Evolutionary conservation across 2,888 invertebrate genomes (phyloP).

Genomic region (Apotomis betuletana): DNA sequence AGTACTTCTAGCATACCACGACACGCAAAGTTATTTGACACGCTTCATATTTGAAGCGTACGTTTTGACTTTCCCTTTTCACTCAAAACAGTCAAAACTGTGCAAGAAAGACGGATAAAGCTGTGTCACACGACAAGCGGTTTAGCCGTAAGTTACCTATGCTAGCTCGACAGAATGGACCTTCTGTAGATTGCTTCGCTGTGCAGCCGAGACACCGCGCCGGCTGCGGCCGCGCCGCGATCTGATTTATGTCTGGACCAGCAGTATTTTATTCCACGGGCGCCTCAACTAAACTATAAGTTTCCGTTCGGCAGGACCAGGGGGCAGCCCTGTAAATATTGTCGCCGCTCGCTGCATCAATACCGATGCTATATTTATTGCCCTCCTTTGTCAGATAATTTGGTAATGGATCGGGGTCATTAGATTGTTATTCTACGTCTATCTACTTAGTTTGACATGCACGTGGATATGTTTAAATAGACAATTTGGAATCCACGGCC

Average conservation of each 20-base stretch:
- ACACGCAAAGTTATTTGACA: too few relatives aligned
- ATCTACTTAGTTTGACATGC: slow-evolving; percentile 41
- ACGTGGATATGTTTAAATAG: neutral
- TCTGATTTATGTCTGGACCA: slow-evolving; percentile 80
- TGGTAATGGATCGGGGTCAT: slow-evolving; percentile 78
- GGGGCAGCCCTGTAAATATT: slow-evolving; percentile 82
- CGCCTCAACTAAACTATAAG: slow-evolving; percentile 84
- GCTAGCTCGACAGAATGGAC: neutral
- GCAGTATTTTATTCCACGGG: slow-evolving; percentile 83
- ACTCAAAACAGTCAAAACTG: too few relatives aligned
- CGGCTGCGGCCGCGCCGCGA: slow-evolving; percentile 75
- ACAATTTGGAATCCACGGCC: neutral
- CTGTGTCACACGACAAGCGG: too few relatives aligned
- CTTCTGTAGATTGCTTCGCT: slow-evolving; percentile 4
- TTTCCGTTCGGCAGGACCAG: slow-evolving; percentile 81
- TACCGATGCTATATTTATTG: slow-evolving; percentile 80
- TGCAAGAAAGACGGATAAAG: too few relatives aligned
- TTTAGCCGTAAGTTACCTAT: too few relatives aligned
- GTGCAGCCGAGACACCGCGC: slow-evolving; percentile 64
- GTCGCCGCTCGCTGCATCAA: slow-evolving; percentile 78
- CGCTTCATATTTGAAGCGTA: too few relatives aligned
- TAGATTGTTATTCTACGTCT: slow-evolving; percentile 57
- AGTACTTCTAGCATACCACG: too few relatives aligned
- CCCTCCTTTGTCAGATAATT: slow-evolving; percentile 76
- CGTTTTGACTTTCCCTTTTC: too few relatives aligned